These are phyloP conservation scores for Philopedon plagiatum DNA, from an alignment of 2,888 invertebrate genomes.

Conservation along the genomic window DNA sequence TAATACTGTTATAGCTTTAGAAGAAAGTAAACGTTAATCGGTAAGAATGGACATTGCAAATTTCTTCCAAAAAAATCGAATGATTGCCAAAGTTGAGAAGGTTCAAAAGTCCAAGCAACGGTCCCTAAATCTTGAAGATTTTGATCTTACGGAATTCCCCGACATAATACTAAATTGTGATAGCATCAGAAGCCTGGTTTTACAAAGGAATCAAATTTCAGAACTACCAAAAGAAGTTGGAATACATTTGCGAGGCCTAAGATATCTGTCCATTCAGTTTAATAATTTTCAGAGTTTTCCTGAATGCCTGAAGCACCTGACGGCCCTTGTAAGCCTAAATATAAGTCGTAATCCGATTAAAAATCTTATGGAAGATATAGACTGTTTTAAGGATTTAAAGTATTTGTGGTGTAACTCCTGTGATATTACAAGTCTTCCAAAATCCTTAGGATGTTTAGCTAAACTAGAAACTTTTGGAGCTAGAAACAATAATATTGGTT, in stretches of 20 bases:
- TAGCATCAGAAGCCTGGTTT: constrained; percentile 74
- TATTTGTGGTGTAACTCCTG: constrained; percentile 79
- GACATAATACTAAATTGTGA: constrained; percentile 72
- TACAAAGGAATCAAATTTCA: constrained; percentile 76
- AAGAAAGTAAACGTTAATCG: background rate
- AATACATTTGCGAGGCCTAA: constrained; percentile 71
- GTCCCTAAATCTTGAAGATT: constrained; percentile 75
- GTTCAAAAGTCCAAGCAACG: constrained; percentile 74
- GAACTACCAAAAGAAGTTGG: constrained; percentile 71
- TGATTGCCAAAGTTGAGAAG: constrained; percentile 78
- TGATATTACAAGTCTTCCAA: constrained; percentile 73
- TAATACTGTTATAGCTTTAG: background rate
- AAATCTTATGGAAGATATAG: constrained; percentile 74
- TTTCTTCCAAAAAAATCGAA: constrained; percentile 79
- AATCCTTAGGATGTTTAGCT: constrained; percentile 74
- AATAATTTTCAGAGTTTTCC: constrained; percentile 76
- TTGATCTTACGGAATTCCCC: constrained; percentile 76
- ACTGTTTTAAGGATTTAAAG: constrained; percentile 74
- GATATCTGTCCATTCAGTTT: constrained; percentile 77
- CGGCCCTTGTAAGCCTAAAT: constrained; percentile 75
- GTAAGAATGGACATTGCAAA: constrained; percentile 57
- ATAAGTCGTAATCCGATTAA: constrained; percentile 78
- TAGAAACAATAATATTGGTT: constrained; percentile 74
- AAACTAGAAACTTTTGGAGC: constrained; percentile 78
- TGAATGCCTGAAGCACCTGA: constrained; percentile 73